phyloP scores from a whole-genome alignment of 2,113 vertebrate genomes.

The Cheirogaleus medius region DNA sequence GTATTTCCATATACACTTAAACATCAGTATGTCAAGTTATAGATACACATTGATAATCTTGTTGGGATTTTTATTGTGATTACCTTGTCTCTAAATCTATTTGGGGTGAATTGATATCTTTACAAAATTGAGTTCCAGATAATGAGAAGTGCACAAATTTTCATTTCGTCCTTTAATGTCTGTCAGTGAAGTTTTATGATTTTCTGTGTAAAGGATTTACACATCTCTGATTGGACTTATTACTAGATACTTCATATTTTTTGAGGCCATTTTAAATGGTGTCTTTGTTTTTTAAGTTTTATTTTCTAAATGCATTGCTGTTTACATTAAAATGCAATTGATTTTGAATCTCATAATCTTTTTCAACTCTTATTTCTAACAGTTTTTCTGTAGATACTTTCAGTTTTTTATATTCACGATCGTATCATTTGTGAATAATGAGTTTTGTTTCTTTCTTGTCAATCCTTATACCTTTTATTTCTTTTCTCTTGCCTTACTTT shows the following conservation, averaged over 20 bases:
- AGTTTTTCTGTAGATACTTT: neutral
- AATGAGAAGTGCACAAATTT: neutral
- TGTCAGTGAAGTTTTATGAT: neutral
- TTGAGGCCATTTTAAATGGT: neutral
- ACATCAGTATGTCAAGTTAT: neutral
- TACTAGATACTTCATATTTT: neutral
- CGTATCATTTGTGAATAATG: conserved; percentile 5
- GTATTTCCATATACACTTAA: neutral
- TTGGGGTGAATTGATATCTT: neutral
- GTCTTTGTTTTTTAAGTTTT: conserved; percentile 31
- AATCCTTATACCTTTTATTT: conserved; percentile 33
- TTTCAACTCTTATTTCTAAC: neutral
- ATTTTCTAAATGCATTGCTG: neutral
- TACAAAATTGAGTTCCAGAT: neutral
- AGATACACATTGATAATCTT: neutral
- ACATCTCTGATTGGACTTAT: neutral
- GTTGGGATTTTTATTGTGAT: neutral
- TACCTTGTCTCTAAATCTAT: neutral
- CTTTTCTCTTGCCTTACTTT: conserved; percentile 47
- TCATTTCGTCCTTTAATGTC: neutral
- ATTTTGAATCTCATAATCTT: conserved; percentile 5
- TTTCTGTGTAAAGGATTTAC: neutral
- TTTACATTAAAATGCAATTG: neutral
- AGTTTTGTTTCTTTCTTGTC: conserved; percentile 38
- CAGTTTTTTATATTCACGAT: neutral